Evolutionary conservation across 2,888 invertebrate species (phyloP).

Genomic region (Nephrocerus scutellatus): DNA sequence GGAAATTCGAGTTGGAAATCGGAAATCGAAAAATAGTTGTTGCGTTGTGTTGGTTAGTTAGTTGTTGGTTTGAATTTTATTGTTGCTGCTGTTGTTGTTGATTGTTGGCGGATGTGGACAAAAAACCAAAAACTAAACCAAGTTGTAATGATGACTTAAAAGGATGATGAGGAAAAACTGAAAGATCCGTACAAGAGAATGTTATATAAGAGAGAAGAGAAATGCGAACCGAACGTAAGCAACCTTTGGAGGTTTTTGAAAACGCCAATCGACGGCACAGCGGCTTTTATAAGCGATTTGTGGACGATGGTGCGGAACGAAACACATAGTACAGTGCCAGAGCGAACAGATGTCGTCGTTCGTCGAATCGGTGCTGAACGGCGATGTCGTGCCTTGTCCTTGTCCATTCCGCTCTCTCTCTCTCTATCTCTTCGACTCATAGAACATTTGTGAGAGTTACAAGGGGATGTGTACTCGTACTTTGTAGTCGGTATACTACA

Average conservation of each 20-base stretch:
- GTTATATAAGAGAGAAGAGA: conserved; percentile 49
- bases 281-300: conserved; percentile 44
- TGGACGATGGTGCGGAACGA: too few species aligned
- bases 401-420: too few species aligned
- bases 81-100: conserved; percentile 1
- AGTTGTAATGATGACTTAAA: conserved; percentile 21
- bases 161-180: conserved; percentile 41
- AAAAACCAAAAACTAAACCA: conserved; percentile 12
- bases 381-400: too few species aligned
- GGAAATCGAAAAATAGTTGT: conserved; percentile 14
- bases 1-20: background rate
- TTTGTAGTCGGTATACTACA: too few species aligned
- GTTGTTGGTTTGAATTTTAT: background rate
- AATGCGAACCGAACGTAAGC: conserved; percentile 50
- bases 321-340: too few species aligned
- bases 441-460: too few species aligned
- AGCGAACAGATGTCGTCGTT: too few species aligned
- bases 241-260: conserved; percentile 50
- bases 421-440: too few species aligned
- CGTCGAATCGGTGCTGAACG: too few species aligned
- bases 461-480: too few species aligned
- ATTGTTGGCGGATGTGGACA: conserved; percentile 12
- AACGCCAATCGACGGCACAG: conserved; percentile 38
- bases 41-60: conserved; percentile 5
- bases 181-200: conserved; percentile 44